Conservation (phyloP, 2,113 vertebrate species). For the Scalopus aquaticus region DNA sequence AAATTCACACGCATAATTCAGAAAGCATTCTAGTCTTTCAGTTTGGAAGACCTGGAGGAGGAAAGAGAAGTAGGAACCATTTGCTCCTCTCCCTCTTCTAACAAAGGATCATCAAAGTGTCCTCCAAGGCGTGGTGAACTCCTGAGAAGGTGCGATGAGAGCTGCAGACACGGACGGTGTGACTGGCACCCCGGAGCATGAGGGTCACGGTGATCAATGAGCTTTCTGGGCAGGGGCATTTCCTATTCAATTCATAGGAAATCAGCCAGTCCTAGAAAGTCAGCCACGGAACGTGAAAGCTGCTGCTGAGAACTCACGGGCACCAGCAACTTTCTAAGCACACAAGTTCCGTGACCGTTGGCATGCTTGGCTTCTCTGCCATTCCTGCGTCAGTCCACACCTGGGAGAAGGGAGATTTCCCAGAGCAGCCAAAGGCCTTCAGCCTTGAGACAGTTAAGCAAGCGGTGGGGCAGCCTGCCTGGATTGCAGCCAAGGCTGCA, state of each 20-base stretch:
- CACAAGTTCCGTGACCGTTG: neutral
- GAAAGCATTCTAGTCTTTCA: neutral
- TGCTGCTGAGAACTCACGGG: constrained; percentile 17
- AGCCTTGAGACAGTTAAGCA: neutral
- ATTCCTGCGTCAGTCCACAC: neutral
- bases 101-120: neutral
- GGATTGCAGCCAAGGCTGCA: constrained; percentile 3
- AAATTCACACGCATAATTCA: constrained; percentile 35
- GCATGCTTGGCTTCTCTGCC: constrained; percentile 42
- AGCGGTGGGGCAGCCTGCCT: neutral
- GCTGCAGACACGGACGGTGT: rapidly evolving
- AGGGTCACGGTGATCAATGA: neutral
- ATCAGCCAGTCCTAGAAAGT: neutral
- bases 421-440: neutral
- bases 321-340: neutral
- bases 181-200: neutral
- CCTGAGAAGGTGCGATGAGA: neutral
- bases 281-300: rapidly evolving
- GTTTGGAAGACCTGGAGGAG: neutral
- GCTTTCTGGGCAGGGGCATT: neutral
- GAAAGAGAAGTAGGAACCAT: neutral
- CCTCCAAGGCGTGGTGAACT: neutral
- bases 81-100: neutral
- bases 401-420: neutral
- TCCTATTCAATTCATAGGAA: neutral